These are phyloP conservation scores for Ganaspis sp. DNA, from an alignment of 1,140 invertebrate species.

Conservation along the genomic window DNA sequence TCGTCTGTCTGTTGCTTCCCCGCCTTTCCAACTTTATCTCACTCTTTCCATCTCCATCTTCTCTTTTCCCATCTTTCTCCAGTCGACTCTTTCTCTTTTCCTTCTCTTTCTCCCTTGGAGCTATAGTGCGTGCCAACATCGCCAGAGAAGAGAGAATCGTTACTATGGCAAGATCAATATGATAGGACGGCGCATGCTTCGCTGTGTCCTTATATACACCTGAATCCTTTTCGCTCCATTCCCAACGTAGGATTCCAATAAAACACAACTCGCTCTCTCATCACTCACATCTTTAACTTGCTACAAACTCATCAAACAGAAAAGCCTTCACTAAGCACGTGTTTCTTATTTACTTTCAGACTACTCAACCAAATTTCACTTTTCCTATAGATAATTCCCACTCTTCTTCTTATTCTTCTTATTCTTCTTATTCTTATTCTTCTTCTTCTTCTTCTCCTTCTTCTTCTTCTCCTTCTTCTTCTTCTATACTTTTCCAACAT, in stretches of 20 bases:
- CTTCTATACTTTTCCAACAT: too few species aligned
- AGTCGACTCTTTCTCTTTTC: slow-evolving; percentile 35
- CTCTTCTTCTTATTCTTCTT: too few species aligned
- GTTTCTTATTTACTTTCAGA: slow-evolving; percentile 1
- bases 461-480: too few species aligned
- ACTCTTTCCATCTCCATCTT: slow-evolving; percentile 23
- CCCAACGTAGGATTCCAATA: background rate
- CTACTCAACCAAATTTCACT: background rate
- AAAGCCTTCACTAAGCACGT: background rate
- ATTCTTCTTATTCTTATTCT: too few species aligned
- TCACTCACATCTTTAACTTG: background rate
- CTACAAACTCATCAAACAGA: background rate
- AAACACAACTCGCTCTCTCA: background rate
- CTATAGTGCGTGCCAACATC: slow-evolving; percentile 71
- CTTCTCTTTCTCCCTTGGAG: slow-evolving; percentile 44
- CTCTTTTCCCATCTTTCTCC: slow-evolving; percentile 7
- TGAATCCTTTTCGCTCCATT: slow-evolving; percentile 10
- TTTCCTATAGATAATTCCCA: too few species aligned
- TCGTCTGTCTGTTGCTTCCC: slow-evolving; percentile 43
- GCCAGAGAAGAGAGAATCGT: slow-evolving; percentile 74
- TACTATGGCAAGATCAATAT: slow-evolving; percentile 76
- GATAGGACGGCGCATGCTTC: slow-evolving; percentile 71
- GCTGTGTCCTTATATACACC: slow-evolving; percentile 34
- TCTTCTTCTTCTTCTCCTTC: too few species aligned
- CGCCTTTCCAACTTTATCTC: slow-evolving; percentile 49